Percentiles rank a stretch among this genome's conserved stretches.
Evolutionary conservation across 2,797 vertebrate species (phyloP).

Genomic region (Acipenser oxyrinchus): DNA sequence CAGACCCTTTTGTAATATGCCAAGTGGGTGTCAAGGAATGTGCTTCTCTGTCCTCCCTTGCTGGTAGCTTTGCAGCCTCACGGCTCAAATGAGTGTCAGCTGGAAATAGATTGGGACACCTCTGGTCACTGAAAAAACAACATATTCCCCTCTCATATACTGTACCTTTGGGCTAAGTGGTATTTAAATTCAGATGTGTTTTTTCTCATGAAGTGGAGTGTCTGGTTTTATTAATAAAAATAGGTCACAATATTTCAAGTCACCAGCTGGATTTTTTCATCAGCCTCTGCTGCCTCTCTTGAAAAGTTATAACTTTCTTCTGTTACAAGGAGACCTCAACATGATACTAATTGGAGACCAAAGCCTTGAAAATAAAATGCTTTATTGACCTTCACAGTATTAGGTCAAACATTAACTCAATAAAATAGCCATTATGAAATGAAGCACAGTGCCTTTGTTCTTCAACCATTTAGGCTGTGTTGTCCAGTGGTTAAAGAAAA

Average conservation of each 20-base stretch:
- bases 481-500: too few relatives aligned
- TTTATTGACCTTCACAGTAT: constrained; percentile 2
- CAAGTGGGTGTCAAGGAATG: constrained; percentile 13
- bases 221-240: not conserved
- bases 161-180: not conserved
- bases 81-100: constrained; percentile 28
- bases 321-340: not conserved
- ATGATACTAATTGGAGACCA: not conserved
- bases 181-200: not conserved
- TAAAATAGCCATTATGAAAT: not conserved
- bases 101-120: constrained; percentile 24
- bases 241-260: not conserved
- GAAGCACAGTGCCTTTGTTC: not conserved
- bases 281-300: not conserved
- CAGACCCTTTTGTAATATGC: constrained; percentile 8
- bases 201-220: not conserved
- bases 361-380: not conserved
- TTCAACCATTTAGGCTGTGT: not conserved
- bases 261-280: not conserved
- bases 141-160: not conserved
- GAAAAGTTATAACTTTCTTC: too few relatives aligned
- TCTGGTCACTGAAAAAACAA: constrained; percentile 17
- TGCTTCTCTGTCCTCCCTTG: not conserved
- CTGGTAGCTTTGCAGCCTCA: constrained; percentile 10
- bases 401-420: not conserved